A percentile compares a stretch with the other conserved stretches of the same genome.
These are phyloP conservation scores for Watersipora subatra DNA, from an alignment of 1,140 invertebrate genomes.

Conservation along the genomic window DNA sequence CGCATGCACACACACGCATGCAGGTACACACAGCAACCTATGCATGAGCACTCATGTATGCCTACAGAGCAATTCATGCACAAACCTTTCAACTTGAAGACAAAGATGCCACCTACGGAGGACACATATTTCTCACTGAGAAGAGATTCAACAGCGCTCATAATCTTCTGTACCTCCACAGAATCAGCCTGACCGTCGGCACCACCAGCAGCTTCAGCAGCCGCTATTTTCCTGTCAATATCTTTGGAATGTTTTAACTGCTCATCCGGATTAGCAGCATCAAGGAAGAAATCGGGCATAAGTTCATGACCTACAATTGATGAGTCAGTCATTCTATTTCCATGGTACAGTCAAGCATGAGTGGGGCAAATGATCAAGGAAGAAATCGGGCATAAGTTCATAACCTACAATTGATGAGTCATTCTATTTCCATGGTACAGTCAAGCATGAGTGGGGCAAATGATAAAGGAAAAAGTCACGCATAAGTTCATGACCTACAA, in stretches of 20 bases:
- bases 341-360: too few species aligned
- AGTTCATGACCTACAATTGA: too few species aligned
- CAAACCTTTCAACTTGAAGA: slow-evolving; percentile 8
- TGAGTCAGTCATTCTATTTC: too few species aligned
- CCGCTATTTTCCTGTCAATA: slow-evolving; percentile 4
- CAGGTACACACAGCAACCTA: slow-evolving; percentile 10
- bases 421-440: too few species aligned
- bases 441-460: too few species aligned
- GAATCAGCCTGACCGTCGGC: neutral
- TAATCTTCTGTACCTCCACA: slow-evolving; percentile 12
- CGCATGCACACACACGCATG: slow-evolving; percentile 2
- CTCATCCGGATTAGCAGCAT: neutral
- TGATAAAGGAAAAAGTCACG: too few species aligned
- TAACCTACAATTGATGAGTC: too few species aligned
- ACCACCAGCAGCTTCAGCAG: neutral
- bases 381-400: too few species aligned
- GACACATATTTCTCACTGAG: neutral
- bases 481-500: neutral
- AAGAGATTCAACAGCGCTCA: too few species aligned
- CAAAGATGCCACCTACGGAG: slow-evolving; percentile 7
- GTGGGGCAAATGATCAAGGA: too few species aligned
- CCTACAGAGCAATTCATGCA: slow-evolving; percentile 4
- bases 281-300: neutral
- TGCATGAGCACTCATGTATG: slow-evolving; percentile 8
- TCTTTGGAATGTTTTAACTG: too few species aligned